A percentile compares a stretch with the other conserved stretches of the same genome.
phyloP scores from a whole-genome alignment of 2,888 invertebrate species.

The Orchestes rusci region DNA sequence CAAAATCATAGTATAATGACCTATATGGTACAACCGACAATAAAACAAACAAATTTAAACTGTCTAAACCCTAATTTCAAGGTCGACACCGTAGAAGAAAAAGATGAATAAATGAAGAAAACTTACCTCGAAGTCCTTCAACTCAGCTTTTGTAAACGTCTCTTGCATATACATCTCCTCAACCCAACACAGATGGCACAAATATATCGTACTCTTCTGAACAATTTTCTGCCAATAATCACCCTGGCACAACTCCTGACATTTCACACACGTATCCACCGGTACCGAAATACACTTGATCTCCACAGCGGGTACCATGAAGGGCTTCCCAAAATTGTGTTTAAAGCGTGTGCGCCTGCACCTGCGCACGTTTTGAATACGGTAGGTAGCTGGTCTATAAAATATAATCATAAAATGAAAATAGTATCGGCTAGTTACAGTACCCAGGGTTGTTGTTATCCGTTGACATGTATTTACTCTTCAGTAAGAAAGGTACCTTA shows the following conservation, averaged over 20 bases:
- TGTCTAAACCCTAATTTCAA: no score
- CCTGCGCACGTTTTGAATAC: conserved; percentile 24
- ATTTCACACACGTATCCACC: conserved; percentile 42
- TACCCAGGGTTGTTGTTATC: conserved; percentile 35
- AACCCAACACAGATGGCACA: conserved; percentile 45
- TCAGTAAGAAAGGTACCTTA: conserved; percentile 32
- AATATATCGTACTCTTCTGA: conserved; percentile 37
- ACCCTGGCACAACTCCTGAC: conserved; percentile 40
- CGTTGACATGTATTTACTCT: conserved; percentile 12
- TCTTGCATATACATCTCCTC: conserved; percentile 37
- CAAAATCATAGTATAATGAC: no score
- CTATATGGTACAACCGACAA: no score
- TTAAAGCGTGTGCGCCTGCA: conserved; percentile 38
- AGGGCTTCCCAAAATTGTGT: conserved; percentile 43
- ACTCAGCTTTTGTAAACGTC: conserved; percentile 32
- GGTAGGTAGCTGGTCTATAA: conserved; percentile 37
- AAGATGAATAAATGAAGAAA: background rate
- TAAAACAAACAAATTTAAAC: no score
- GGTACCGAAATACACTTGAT: conserved; percentile 42
- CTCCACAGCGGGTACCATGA: conserved; percentile 43
- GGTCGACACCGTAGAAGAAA: no score
- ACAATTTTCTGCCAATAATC: conserved; percentile 49
- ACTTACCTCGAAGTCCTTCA: conserved; percentile 35
- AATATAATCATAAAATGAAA: background rate
- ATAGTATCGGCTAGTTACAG: no score